Conservation (phyloP, 2,113 vertebrate genomes). For the Chiloscyllium plagiosum region DNA sequence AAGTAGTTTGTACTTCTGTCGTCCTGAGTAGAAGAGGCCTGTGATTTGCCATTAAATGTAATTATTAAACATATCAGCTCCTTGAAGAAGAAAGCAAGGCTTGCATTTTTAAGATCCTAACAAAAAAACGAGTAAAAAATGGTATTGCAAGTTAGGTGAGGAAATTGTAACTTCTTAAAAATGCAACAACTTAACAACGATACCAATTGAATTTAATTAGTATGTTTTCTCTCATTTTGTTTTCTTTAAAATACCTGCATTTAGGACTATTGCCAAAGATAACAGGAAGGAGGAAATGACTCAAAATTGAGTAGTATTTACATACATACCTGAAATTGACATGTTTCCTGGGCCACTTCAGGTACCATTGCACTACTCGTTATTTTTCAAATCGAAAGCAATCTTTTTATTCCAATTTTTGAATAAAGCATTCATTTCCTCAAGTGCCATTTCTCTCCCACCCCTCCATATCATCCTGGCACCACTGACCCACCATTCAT, state of each 20-base stretch:
- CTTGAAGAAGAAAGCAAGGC: neutral
- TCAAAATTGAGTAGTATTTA: neutral
- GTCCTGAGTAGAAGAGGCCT: neutral
- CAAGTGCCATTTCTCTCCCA: neutral
- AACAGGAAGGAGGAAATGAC: neutral
- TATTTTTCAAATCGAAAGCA: neutral
- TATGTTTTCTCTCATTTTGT: neutral
- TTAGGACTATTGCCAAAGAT: neutral
- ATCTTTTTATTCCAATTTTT: neutral
- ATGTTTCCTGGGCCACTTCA: neutral
- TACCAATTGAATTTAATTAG: neutral
- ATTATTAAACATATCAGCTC: neutral
- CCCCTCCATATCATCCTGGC: too few species aligned
- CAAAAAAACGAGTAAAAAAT: neutral
- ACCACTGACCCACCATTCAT: neutral
- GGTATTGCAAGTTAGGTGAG: neutral
- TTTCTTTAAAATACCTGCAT: neutral
- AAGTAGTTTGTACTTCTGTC: neutral
- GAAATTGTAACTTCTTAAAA: neutral
- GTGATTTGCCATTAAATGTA: neutral
- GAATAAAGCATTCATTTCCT: neutral
- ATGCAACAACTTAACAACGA: neutral
- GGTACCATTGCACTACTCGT: neutral
- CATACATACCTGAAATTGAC: neutral
- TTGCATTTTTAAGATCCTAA: neutral